Conservation (phyloP, 2,888 invertebrate genomes). For the Eilema sororculum region DNA sequence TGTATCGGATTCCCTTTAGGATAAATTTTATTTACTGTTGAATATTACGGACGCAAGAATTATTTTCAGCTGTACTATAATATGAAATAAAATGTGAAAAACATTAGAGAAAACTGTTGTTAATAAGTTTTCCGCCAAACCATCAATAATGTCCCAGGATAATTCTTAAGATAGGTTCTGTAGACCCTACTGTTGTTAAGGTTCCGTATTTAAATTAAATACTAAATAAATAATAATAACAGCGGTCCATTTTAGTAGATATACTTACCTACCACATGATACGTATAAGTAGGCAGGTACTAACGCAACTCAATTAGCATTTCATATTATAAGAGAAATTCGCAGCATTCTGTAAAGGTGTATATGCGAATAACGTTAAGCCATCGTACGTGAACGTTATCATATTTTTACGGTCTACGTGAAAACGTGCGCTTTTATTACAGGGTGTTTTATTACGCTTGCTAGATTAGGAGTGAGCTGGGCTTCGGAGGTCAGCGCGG, state of each 20-base stretch:
- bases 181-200: too few relatives aligned
- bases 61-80: background rate
- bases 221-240: background rate
- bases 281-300: background rate
- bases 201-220: too few relatives aligned
- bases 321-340: conserved; percentile 29
- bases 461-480: conserved; percentile 77
- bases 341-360: conserved; percentile 43
- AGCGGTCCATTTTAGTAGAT: background rate
- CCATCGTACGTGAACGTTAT: conserved; percentile 80
- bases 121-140: too few relatives aligned
- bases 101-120: too few relatives aligned
- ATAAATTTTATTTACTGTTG: background rate
- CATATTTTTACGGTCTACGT: conserved; percentile 85
- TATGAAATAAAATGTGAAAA: background rate
- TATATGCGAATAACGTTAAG: conserved; percentile 38
- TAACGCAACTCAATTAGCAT: conserved; percentile 16
- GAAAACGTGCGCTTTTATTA: conserved; percentile 84
- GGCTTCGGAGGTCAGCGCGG: conserved; percentile 57
- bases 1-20: background rate
- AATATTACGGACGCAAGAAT: background rate
- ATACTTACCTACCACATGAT: background rate
- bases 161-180: too few relatives aligned
- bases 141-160: too few relatives aligned
- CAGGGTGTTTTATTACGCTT: conserved; percentile 80